Percentiles rank a stretch among this genome's conserved stretches.
phyloP scores from a whole-genome alignment of 92 coral and sea anemone species.

The Zoanthus sansibaricus region DNA sequence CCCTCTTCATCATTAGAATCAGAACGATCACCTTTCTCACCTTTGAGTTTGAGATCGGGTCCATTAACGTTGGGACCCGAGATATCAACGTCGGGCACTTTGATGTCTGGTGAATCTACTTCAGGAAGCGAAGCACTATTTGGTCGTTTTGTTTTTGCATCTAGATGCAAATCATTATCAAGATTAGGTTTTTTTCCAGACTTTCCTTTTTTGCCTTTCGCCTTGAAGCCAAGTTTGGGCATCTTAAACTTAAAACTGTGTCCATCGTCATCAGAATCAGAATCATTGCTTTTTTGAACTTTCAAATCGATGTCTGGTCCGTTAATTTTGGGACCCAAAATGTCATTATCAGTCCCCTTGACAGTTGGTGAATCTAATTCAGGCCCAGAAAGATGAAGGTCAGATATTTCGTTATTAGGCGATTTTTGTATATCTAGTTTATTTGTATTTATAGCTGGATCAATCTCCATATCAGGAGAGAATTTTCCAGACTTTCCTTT shows the following conservation, averaged over 20 bases:
- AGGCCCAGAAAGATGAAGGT: background rate
- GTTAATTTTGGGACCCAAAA: background rate
- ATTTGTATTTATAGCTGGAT: background rate
- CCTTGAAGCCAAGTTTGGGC: background rate
- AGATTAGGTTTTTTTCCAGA: too few species aligned
- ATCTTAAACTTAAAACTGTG: background rate
- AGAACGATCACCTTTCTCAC: background rate
- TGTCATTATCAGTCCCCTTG: background rate
- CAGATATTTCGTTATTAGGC: background rate
- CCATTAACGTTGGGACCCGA: background rate
- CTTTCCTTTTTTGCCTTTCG: background rate
- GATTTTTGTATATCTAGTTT: background rate
- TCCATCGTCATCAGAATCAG: background rate
- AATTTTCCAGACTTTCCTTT: conserved; percentile 1
- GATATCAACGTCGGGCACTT: too few species aligned
- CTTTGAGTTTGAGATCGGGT: background rate
- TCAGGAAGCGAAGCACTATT: background rate
- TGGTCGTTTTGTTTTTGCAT: background rate
- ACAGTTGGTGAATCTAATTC: background rate
- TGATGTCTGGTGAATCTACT: background rate
- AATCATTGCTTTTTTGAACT: background rate
- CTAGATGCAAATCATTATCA: too few species aligned
- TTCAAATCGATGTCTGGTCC: background rate
- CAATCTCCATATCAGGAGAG: background rate
- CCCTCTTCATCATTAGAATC: conserved; percentile 2